Percentiles rank a stretch among this genome's conserved stretches.
These are phyloP conservation scores for Amblyraja radiata DNA, from an alignment of 2,797 vertebrate species.

Conservation along the genomic window DNA sequence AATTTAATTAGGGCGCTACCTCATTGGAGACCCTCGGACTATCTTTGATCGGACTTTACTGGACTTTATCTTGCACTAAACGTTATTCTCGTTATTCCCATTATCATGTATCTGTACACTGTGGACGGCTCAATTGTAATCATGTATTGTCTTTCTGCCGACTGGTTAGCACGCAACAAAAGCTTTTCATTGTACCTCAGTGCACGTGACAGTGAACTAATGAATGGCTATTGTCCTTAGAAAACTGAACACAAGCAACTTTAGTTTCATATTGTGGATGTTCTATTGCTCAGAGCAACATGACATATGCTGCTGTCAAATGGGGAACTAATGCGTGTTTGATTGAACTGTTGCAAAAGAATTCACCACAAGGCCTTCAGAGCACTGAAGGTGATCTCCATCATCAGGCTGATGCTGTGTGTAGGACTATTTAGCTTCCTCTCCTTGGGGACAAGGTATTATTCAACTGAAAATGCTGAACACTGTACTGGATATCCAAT, in stretches of 20 bases:
- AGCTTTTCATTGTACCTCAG: no score
- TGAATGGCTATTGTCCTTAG: not conserved
- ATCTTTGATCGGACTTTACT: no score
- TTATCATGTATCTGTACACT: no score
- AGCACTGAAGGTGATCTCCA: not conserved
- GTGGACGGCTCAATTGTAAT: no score
- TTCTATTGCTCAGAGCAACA: not conserved
- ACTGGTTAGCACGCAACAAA: no score
- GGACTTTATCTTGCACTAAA: no score
- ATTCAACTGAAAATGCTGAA: constrained; percentile 4
- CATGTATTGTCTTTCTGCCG: no score
- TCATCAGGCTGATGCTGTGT: not conserved
- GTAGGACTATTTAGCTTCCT: constrained; percentile 7
- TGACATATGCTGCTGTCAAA: constrained; percentile 27
- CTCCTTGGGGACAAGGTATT: not conserved
- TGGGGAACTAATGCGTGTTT: not conserved
- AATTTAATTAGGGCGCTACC: no score
- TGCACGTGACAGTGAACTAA: no score
- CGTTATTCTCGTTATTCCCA: no score
- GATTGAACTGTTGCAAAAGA: constrained; percentile 22
- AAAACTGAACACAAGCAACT: not conserved
- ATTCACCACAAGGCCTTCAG: constrained; percentile 30
- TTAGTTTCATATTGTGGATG: not conserved
- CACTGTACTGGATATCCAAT: not conserved
- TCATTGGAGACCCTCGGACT: no score